Evolutionary conservation across 1,140 invertebrate genomes (phyloP).

Genomic region (Cheumatopsyche charites): DNA sequence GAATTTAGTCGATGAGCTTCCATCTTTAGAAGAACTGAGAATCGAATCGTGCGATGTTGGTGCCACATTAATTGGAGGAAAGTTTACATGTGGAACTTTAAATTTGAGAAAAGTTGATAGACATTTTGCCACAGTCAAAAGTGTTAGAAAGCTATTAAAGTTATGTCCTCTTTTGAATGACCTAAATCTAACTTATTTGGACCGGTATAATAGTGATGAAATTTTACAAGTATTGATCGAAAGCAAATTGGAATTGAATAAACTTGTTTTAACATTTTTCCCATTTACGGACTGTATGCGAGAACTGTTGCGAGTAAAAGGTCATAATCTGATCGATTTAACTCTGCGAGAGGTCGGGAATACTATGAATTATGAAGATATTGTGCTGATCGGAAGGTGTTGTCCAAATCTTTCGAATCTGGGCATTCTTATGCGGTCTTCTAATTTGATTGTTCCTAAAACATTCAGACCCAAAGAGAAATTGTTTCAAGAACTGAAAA

Average conservation of each 20-base stretch:
- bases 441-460: constrained; percentile 53
- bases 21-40: constrained; percentile 56
- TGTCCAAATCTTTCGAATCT: neutral
- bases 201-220: constrained; percentile 55
- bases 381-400: constrained; percentile 52
- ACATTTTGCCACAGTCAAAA: constrained; percentile 57
- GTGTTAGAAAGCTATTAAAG: constrained; percentile 56
- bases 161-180: constrained; percentile 57
- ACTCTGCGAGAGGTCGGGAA: constrained; percentile 58
- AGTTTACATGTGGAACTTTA: constrained; percentile 52
- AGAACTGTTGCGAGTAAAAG: constrained; percentile 54
- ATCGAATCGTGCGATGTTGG: constrained; percentile 61
- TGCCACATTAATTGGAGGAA: constrained; percentile 55
- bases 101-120: constrained; percentile 57
- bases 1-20: constrained; percentile 55
- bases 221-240: constrained; percentile 55
- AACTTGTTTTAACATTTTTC: constrained; percentile 58
- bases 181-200: constrained; percentile 57
- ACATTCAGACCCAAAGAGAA: constrained; percentile 50
- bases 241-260: constrained; percentile 54
- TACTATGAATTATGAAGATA: constrained; percentile 53
- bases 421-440: constrained; percentile 55
- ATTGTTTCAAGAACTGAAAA: constrained; percentile 54
- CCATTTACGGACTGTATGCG: constrained; percentile 55
- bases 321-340: constrained; percentile 57